phyloP scores from a whole-genome alignment of 2,113 vertebrate species.

The Elgaria multicarinata region DNA sequence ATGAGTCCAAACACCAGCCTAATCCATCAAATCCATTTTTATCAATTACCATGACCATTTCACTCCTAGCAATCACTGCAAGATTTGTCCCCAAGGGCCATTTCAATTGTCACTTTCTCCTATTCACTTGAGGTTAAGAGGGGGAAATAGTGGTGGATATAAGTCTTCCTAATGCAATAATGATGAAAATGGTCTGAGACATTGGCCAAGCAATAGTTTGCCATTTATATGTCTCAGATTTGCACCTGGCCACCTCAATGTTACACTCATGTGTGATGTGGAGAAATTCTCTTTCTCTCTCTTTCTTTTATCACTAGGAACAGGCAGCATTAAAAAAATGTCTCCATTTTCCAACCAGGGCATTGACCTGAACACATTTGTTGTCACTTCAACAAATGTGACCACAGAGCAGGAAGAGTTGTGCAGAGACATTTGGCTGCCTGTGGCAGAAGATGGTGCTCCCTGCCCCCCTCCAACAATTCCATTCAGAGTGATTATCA shows the following conservation, averaged over 20 bases:
- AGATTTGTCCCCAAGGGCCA: background rate
- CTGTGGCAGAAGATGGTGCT: background rate
- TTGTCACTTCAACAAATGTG: background rate
- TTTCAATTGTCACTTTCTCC: background rate
- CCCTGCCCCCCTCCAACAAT: too few relatives aligned
- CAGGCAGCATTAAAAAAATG: background rate
- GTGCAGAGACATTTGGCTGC: background rate
- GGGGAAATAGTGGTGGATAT: background rate
- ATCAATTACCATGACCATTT: background rate
- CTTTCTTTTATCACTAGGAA: background rate
- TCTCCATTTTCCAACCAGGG: background rate
- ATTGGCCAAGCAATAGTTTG: background rate
- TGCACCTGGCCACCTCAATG: background rate
- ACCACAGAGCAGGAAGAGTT: background rate
- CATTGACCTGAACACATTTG: background rate
- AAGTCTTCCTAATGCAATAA: background rate
- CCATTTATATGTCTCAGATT: background rate
- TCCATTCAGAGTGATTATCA: background rate
- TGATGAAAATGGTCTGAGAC: background rate
- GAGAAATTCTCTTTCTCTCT: too few relatives aligned
- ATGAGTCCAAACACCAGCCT: background rate
- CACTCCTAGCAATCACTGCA: background rate
- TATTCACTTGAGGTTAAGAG: background rate
- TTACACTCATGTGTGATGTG: background rate
- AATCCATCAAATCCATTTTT: background rate